phyloP scores from a whole-genome alignment of 2,113 vertebrate species.

The Psammodynastes pulverulentus region DNA sequence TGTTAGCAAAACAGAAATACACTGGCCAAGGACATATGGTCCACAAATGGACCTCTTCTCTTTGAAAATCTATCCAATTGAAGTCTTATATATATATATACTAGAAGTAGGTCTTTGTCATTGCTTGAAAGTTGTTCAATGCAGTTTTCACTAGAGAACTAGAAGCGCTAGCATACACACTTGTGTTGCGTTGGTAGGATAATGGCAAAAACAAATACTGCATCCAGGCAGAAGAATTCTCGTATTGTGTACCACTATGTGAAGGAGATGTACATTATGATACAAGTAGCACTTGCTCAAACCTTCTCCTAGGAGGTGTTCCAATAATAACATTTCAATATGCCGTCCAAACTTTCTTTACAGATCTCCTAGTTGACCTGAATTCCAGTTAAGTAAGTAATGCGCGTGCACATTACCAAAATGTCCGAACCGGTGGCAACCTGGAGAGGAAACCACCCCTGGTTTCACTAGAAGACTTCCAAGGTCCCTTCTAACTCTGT shows the following conservation, averaged over 20 bases:
- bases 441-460: too few relatives aligned
- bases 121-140: neutral
- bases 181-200: neutral
- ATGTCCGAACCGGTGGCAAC: too few relatives aligned
- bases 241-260: neutral
- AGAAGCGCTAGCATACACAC: neutral
- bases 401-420: too few relatives aligned
- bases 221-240: neutral
- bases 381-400: too few relatives aligned
- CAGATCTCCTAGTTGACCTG: neutral
- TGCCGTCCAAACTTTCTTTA: neutral
- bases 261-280: constrained; percentile 14
- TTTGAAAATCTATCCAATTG: neutral
- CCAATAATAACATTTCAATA: neutral
- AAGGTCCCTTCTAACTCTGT: neutral
- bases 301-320: neutral
- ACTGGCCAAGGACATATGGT: neutral
- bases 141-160: neutral
- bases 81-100: neutral
- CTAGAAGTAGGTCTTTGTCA: fast-evolving
- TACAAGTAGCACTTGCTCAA: constrained; percentile 5
- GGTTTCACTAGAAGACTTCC: neutral
- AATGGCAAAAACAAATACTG: constrained; percentile 1
- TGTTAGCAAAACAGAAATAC: neutral
- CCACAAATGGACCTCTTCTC: neutral